Base-by-base conservation (phyloP, 2,113 vertebrate genomes). In the Nesogale talazaci region DNA sequence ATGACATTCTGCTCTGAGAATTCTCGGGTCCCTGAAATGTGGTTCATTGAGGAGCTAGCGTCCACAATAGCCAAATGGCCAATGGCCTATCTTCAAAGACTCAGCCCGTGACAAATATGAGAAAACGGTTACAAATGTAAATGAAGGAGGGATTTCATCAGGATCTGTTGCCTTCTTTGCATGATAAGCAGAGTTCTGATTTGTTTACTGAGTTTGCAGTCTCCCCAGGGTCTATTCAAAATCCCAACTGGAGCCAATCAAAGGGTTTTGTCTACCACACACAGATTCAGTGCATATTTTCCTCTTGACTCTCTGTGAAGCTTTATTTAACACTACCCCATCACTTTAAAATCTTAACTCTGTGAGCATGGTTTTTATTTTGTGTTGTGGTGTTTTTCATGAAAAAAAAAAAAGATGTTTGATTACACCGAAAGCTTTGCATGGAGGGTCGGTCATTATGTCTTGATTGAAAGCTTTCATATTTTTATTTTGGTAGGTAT, bases 121-220 rank as follows among this genome's bases (percentile, higher is more conserved):
- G 77, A 70, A 96, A 95, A 88, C 69, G 52, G 75, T 89, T 83
- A n/a, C 91, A 83, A 91, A 79, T 77, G 17, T 89, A 93, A 93
- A 57, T 56, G 56, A 79, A 92, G 87, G 81, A 81, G 76, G 42
- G 40, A 88, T 12, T 9, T 1, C 31, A 3, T 78, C 69, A 78
- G 59, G 86, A 76, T 46, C 70, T 80, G 80, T 2, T 87, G 76
- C 23, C 86, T 88, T 92, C 70, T 65, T 11, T 91, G 61, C 46
- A 90, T 88, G 93, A 93, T 69, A 90, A 96, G 88, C 27, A 93
- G 90, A 69, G 25, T 1, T 10, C 90, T 74, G 61, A 86, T 86
- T 75, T 88, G 78, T 93, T 94, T 96, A 91, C 84, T 90, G 34
- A 67, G n/a, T 77, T 82, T 86, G 52, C n/a, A 70, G 56, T 76